Evolutionary conservation across 2,888 invertebrate species (phyloP).

Genomic region (Tenthredo notha): DNA sequence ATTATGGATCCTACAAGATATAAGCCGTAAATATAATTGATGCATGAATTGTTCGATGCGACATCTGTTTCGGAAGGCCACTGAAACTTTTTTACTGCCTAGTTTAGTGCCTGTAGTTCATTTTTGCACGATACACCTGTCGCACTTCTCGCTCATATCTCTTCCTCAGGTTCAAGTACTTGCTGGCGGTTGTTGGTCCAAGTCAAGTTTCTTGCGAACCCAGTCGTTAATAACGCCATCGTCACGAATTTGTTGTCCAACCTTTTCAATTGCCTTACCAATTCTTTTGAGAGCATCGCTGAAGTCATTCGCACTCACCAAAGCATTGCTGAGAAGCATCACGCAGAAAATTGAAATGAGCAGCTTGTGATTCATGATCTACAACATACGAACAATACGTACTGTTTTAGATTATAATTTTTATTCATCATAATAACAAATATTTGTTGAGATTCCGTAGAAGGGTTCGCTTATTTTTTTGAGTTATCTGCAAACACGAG

Average conservation of each 20-base stretch:
- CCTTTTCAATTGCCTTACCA: conserved; percentile 50
- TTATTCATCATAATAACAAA: not conserved
- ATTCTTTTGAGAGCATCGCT: conserved; percentile 31
- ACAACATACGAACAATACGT: not conserved
- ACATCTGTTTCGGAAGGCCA: not conserved
- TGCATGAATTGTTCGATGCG: not conserved
- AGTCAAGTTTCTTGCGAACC: conserved; percentile 40
- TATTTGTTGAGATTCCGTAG: not conserved
- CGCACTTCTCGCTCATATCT: not conserved
- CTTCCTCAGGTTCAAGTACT: conserved; percentile 2
- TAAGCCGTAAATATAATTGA: not conserved
- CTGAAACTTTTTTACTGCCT: not conserved
- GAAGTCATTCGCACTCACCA: conserved; percentile 40
- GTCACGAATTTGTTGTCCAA: conserved; percentile 46
- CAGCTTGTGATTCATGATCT: conserved; percentile 35
- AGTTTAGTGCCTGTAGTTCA: not conserved
- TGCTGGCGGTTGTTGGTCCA: conserved; percentile 2
- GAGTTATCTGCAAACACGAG: not conserved
- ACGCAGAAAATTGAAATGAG: conserved; percentile 24
- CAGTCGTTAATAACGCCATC: conserved; percentile 44
- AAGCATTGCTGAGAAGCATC: conserved; percentile 25
- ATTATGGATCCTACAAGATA: not conserved
- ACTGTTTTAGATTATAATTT: not conserved
- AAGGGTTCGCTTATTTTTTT: not conserved
- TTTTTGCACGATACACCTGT: not conserved